These are phyloP conservation scores for Lagorchestes hirsutus DNA, from an alignment of 2,797 vertebrate genomes.

Conservation along the genomic window DNA sequence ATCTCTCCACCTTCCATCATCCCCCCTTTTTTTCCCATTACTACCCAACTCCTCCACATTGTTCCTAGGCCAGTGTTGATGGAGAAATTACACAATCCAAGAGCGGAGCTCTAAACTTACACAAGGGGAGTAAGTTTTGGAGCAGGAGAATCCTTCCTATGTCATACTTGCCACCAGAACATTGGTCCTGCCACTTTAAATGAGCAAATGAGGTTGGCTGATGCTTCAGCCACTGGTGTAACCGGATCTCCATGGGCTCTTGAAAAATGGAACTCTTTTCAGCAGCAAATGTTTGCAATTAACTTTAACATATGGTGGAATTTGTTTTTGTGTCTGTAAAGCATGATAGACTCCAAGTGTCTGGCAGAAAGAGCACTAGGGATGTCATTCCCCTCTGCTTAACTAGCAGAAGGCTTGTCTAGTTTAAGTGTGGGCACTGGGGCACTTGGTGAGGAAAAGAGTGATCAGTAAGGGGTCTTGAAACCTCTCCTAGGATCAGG, in stretches of 20 bases:
- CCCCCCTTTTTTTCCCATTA: neutral
- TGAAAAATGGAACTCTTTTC: slow-evolving; percentile 76
- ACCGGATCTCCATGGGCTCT: slow-evolving; percentile 73
- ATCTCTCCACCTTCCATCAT: slow-evolving; percentile 5
- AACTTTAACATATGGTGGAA: slow-evolving; percentile 76
- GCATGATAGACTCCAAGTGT: slow-evolving; percentile 68
- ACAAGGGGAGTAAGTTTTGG: neutral
- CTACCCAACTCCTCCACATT: neutral
- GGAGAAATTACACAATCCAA: rapidly evolving
- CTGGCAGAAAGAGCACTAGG: slow-evolving; percentile 68
- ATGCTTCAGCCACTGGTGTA: slow-evolving; percentile 50
- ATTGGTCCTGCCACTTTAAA: slow-evolving; percentile 29
- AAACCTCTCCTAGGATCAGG: neutral
- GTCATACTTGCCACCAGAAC: neutral
- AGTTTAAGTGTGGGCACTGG: neutral
- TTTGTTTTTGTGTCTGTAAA: slow-evolving; percentile 71
- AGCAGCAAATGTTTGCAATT: slow-evolving; percentile 82
- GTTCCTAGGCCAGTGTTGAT: too few species aligned
- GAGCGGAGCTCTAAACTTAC: neutral
- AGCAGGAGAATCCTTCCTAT: neutral
- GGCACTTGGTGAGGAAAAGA: neutral
- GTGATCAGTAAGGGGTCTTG: neutral
- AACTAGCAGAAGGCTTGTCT: slow-evolving; percentile 24
- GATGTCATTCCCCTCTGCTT: slow-evolving; percentile 44
- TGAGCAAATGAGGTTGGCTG: slow-evolving; percentile 30